Percentiles rank a stretch among this genome's conserved stretches.
Conservation (phyloP, 2,888 invertebrate genomes). For the Heteropelma amictum region DNA sequence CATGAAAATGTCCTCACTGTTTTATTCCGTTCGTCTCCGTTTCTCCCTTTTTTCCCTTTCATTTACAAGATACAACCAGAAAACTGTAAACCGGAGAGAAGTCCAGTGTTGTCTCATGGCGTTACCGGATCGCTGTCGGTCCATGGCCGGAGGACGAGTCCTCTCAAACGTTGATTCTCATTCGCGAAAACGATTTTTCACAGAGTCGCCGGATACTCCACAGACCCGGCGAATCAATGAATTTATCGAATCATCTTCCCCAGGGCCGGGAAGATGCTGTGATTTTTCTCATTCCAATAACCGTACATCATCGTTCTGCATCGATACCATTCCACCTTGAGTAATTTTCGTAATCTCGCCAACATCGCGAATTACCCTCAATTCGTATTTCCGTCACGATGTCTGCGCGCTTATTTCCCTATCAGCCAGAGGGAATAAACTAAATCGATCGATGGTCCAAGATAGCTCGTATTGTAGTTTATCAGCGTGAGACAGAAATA, state of each 20-base stretch:
- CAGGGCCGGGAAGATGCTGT: too few species aligned
- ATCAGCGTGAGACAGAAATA: constrained; percentile 33
- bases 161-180: too few species aligned
- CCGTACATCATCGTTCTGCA: not conserved
- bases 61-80: not conserved
- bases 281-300: not conserved
- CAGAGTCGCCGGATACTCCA: too few species aligned
- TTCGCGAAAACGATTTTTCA: too few species aligned
- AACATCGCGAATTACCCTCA: constrained; percentile 4
- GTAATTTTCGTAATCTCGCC: constrained; percentile 12
- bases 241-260: not conserved
- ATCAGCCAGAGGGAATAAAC: constrained; percentile 16
- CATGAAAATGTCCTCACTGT: constrained; percentile 32
- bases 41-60: not conserved
- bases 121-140: too few species aligned
- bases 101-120: too few species aligned
- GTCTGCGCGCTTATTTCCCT: constrained; percentile 23
- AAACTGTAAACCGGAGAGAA: not conserved
- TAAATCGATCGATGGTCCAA: constrained; percentile 41
- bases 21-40: constrained; percentile 6
- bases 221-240: not conserved
- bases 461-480: constrained; percentile 47
- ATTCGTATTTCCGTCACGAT: constrained; percentile 36
- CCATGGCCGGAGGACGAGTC: too few species aligned
- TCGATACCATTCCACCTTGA: not conserved